A percentile compares a stretch with the other conserved stretches of the same genome.
These are phyloP conservation scores for Cyrtodaria siliqua DNA, from an alignment of 2,888 invertebrate species.

Conservation along the genomic window DNA sequence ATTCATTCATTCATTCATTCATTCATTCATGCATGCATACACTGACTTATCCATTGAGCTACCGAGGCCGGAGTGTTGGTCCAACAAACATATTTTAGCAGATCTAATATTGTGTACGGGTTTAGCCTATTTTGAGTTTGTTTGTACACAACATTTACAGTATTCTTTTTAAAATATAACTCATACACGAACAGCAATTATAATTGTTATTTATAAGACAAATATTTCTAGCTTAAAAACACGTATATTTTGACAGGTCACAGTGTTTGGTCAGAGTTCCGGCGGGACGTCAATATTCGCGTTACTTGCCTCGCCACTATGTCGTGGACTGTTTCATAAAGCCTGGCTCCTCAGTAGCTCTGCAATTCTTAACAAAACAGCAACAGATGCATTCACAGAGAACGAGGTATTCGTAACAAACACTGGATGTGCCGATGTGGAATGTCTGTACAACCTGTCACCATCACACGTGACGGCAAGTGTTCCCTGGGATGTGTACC, in stretches of 20 bases:
- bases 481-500: constrained; percentile 59
- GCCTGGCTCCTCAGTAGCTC: constrained; percentile 86
- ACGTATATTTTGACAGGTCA: constrained; percentile 88
- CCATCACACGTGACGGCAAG: constrained; percentile 20
- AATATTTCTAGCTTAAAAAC: too few relatives aligned
- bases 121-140: too few relatives aligned
- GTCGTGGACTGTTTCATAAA: constrained; percentile 89
- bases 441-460: constrained; percentile 42
- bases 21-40: too few relatives aligned
- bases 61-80: too few relatives aligned
- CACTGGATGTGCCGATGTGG: constrained; percentile 36
- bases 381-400: constrained; percentile 68
- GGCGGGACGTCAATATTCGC: constrained; percentile 95
- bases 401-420: constrained; percentile 71
- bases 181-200: too few relatives aligned
- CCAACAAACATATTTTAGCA: too few relatives aligned
- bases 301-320: constrained; percentile 88
- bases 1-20: too few relatives aligned
- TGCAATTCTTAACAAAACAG: constrained; percentile 73
- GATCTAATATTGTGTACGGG: too few relatives aligned
- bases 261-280: constrained; percentile 93
- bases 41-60: too few relatives aligned
- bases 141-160: too few relatives aligned
- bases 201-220: too few relatives aligned
- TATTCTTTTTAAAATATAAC: too few relatives aligned